These are phyloP conservation scores for Drosophila pruinosa DNA, from an alignment of 1,140 invertebrate species.

Conservation along the genomic window DNA sequence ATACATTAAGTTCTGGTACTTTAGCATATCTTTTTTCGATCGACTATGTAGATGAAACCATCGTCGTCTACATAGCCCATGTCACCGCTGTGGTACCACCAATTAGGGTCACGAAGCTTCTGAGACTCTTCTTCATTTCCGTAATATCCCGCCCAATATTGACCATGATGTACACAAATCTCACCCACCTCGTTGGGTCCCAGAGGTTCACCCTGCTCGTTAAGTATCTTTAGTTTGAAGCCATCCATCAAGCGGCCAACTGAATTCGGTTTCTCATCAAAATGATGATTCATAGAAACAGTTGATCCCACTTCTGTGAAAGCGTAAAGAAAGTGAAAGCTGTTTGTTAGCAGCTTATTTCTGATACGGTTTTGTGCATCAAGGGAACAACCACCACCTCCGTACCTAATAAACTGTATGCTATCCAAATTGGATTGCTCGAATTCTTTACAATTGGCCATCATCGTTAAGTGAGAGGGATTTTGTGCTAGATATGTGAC, in stretches of 20 bases:
- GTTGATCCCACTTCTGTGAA: slow-evolving; percentile 55
- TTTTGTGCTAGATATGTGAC: slow-evolving; percentile 60
- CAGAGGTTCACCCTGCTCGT: slow-evolving; percentile 39
- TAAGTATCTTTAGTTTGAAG: slow-evolving; percentile 72
- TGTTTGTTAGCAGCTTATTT: slow-evolving; percentile 29
- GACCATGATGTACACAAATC: slow-evolving; percentile 42
- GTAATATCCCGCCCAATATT: slow-evolving; percentile 69
- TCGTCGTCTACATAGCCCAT: slow-evolving; percentile 85
- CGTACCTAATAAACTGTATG: slow-evolving; percentile 37
- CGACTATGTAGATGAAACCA: slow-evolving; percentile 84
- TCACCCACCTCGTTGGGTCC: slow-evolving; percentile 63
- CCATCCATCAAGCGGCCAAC: slow-evolving; percentile 44
- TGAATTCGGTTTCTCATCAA: slow-evolving; percentile 62
- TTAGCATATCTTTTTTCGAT: slow-evolving; percentile 87
- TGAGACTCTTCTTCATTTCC: slow-evolving; percentile 46
- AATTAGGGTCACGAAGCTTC: slow-evolving; percentile 56
- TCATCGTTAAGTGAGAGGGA: slow-evolving; percentile 56
- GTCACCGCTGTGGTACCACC: slow-evolving; percentile 88
- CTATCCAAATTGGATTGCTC: slow-evolving; percentile 37
- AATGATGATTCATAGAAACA: slow-evolving; percentile 39
- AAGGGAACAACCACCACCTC: slow-evolving; percentile 46
- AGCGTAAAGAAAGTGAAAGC: slow-evolving; percentile 45
- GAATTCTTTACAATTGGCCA: slow-evolving; percentile 44
- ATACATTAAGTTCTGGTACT: slow-evolving; percentile 76
- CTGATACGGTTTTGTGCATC: slow-evolving; percentile 48